These are phyloP conservation scores for Characodon lateralis DNA, from an alignment of 2,797 vertebrate species.

Conservation along the genomic window DNA sequence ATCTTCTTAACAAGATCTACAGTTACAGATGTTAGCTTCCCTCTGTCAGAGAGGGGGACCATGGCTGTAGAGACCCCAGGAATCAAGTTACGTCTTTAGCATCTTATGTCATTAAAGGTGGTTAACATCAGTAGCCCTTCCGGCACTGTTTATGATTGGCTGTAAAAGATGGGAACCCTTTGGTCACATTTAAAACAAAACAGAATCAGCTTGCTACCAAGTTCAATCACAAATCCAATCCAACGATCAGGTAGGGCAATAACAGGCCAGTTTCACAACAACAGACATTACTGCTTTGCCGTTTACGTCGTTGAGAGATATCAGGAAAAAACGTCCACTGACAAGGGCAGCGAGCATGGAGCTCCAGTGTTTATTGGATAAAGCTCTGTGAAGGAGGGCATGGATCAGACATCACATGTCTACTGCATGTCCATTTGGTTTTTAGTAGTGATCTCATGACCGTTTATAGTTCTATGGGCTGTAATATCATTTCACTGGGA, in stretches of 20 bases:
- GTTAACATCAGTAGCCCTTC: slow-evolving; percentile 1
- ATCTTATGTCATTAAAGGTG: slow-evolving; percentile 7
- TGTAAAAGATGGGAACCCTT: slow-evolving; percentile 14
- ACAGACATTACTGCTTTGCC: slow-evolving; percentile 11
- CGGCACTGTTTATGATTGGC: slow-evolving; percentile 16
- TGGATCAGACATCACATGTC: background rate
- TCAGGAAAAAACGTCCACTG: slow-evolving; percentile 7
- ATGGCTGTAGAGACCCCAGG: background rate
- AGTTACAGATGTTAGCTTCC: background rate
- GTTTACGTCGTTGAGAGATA: slow-evolving; percentile 9
- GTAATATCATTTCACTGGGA: slow-evolving; percentile 1
- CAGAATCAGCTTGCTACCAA: slow-evolving; percentile 9
- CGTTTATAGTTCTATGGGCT: background rate
- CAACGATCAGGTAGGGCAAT: slow-evolving; percentile 20
- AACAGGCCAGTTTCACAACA: slow-evolving; percentile 30
- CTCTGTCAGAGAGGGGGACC: too few relatives aligned
- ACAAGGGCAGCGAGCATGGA: background rate
- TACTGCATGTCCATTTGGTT: background rate
- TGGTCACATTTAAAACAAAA: slow-evolving; percentile 20
- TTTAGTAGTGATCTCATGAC: background rate
- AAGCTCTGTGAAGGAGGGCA: background rate
- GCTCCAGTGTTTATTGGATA: background rate
- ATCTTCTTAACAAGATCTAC: background rate
- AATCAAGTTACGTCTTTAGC: slow-evolving; percentile 9
- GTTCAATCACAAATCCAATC: slow-evolving; percentile 38